Conservation (phyloP, 1,140 invertebrate species). For the Trichonephila clavata region DNA sequence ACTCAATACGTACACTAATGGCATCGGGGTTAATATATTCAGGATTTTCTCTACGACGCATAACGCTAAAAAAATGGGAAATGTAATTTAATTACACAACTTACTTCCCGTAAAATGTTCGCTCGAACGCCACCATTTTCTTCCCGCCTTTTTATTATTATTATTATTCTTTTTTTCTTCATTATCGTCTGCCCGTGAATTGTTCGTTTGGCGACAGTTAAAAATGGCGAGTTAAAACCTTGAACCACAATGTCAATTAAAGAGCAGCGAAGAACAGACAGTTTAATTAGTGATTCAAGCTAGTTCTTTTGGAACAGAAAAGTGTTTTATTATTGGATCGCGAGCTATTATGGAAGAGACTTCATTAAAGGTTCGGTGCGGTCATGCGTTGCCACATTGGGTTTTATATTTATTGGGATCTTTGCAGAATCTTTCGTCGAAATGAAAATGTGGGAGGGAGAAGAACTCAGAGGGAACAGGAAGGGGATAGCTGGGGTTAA, state of each 20-base stretch:
- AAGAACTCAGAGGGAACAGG: background rate
- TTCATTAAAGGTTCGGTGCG: constrained; percentile 64
- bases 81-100: constrained; percentile 75
- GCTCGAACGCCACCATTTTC: constrained; percentile 66
- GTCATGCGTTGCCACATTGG: constrained; percentile 64
- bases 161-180: background rate
- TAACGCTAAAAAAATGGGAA: constrained; percentile 57
- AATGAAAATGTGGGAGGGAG: background rate
- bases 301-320: constrained; percentile 59
- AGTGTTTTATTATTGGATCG: constrained; percentile 74
- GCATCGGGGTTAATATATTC: constrained; percentile 71
- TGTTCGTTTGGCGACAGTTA: constrained; percentile 70
- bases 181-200: constrained; percentile 68
- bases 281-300: constrained; percentile 70
- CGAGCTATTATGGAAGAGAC: constrained; percentile 60
- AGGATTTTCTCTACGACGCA: constrained; percentile 48
- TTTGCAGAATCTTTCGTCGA: constrained; percentile 2
- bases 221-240: constrained; percentile 76
- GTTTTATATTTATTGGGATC: constrained; percentile 68
- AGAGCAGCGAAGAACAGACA: constrained; percentile 70
- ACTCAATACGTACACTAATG: constrained; percentile 67
- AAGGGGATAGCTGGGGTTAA: constrained; percentile 62
- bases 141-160: background rate
- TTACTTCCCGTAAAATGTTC: constrained; percentile 65
- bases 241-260: constrained; percentile 76